These are phyloP conservation scores for Rhinatrema bivittatum DNA, from an alignment of 2,797 vertebrate genomes.

Conservation along the genomic window DNA sequence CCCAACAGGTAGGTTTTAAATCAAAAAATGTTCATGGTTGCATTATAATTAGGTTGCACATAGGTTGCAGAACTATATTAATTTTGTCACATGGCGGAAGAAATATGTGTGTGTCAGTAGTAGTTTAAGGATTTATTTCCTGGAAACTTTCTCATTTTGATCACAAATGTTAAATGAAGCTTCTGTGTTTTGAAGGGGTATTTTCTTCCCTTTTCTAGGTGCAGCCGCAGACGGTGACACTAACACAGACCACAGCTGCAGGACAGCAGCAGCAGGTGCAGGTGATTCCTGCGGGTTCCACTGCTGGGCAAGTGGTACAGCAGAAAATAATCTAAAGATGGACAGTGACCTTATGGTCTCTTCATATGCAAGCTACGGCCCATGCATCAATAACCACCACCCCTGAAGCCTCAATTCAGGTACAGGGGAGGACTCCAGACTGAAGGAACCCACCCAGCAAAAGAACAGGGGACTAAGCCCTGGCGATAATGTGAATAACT, in stretches of 20 bases:
- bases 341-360: slow-evolving; percentile 63
- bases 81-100: background rate
- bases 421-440: slow-evolving; percentile 65
- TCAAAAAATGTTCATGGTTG: background rate
- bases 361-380: slow-evolving; percentile 70
- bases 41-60: background rate
- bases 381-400: slow-evolving; percentile 51
- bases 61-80: background rate
- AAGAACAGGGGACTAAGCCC: slow-evolving; percentile 39
- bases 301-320: slow-evolving; percentile 71
- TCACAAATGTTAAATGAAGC: too few species aligned
- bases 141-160: background rate
- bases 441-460: slow-evolving; percentile 75
- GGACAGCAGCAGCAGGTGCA: slow-evolving; percentile 75
- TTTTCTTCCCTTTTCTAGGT: slow-evolving; percentile 38
- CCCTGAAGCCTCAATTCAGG: slow-evolving; percentile 51
- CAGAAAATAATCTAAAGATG: slow-evolving; percentile 70
- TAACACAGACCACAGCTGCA: slow-evolving; percentile 64
- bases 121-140: background rate
- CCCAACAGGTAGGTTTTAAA: slow-evolving; percentile 66
- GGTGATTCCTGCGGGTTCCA: slow-evolving; percentile 69
- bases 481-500: background rate
- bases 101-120: background rate
- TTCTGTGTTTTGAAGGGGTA: too few species aligned
- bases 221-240: slow-evolving; percentile 76